phyloP scores from a whole-genome alignment of 2,797 vertebrate species.

The Chloroceryle inda region DNA sequence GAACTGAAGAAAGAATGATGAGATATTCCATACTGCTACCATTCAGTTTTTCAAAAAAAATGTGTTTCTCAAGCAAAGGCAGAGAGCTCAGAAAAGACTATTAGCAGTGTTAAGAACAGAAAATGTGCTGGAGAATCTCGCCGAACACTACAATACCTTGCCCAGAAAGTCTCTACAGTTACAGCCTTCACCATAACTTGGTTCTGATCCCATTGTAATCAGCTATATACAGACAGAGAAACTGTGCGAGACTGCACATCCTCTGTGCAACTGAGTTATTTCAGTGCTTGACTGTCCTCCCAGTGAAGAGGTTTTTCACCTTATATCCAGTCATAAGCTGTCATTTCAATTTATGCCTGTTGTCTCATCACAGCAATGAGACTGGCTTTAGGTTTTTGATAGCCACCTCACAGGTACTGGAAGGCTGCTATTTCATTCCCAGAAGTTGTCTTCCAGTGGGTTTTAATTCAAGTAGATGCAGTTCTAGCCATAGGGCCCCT shows the following conservation, averaged over 20 bases:
- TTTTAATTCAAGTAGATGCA: neutral
- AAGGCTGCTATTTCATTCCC: neutral
- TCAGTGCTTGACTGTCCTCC: neutral
- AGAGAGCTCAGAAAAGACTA: neutral
- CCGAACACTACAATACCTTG: neutral
- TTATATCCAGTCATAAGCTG: neutral
- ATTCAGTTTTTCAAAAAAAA: neutral
- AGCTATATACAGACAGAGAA: neutral
- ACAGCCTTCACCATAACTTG: neutral
- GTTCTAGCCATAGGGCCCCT: neutral
- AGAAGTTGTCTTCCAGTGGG: neutral
- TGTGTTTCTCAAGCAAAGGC: neutral
- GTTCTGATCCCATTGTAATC: neutral
- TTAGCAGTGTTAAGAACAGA: neutral
- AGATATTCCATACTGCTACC: neutral
- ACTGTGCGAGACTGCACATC: neutral
- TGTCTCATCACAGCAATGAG: neutral
- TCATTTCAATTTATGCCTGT: neutral
- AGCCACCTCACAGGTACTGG: neutral
- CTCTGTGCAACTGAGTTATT: neutral
- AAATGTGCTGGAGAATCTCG: neutral
- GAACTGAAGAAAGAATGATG: neutral
- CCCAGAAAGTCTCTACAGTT: neutral
- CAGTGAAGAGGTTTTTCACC: neutral
- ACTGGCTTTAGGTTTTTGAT: neutral